Evolutionary conservation across 2,888 invertebrate species (phyloP).

Genomic region (Mesopsocus fuscifrons): DNA sequence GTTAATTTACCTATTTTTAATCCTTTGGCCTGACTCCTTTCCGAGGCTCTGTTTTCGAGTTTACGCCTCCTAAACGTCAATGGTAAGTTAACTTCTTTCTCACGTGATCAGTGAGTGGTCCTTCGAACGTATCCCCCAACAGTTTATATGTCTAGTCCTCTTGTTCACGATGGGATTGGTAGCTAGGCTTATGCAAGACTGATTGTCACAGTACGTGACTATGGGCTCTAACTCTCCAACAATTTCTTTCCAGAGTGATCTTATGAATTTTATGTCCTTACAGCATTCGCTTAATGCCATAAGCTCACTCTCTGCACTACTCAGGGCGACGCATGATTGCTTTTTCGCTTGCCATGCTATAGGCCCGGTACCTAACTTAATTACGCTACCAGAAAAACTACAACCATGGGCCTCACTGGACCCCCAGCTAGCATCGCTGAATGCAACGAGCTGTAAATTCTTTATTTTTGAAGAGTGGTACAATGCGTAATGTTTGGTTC

Average conservation of each 20-base stretch:
- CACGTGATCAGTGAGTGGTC: too few relatives aligned
- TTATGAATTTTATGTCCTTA: too few relatives aligned
- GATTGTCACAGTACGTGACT: background rate
- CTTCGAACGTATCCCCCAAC: too few relatives aligned
- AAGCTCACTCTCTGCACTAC: background rate
- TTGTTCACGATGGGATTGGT: background rate
- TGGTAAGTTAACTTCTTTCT: too few relatives aligned
- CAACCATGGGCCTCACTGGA: background rate
- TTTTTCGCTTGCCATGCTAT: background rate
- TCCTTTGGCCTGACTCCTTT: too few relatives aligned
- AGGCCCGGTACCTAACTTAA: background rate
- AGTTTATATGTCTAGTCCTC: too few relatives aligned
- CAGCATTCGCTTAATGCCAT: too few relatives aligned
- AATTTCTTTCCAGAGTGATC: background rate
- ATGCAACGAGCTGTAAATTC: background rate
- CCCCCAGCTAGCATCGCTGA: background rate
- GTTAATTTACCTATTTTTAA: too few relatives aligned
- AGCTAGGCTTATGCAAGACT: background rate
- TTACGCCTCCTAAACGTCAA: too few relatives aligned
- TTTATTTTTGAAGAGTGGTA: background rate
- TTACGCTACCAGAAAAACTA: background rate
- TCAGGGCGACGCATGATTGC: background rate
- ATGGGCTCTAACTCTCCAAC: background rate
- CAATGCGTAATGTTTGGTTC: background rate
- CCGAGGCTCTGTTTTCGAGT: too few relatives aligned